Percentiles rank a stretch among this genome's conserved stretches.
Conservation (phyloP, 2,888 invertebrate genomes). For the Rhingia rostrata region DNA sequence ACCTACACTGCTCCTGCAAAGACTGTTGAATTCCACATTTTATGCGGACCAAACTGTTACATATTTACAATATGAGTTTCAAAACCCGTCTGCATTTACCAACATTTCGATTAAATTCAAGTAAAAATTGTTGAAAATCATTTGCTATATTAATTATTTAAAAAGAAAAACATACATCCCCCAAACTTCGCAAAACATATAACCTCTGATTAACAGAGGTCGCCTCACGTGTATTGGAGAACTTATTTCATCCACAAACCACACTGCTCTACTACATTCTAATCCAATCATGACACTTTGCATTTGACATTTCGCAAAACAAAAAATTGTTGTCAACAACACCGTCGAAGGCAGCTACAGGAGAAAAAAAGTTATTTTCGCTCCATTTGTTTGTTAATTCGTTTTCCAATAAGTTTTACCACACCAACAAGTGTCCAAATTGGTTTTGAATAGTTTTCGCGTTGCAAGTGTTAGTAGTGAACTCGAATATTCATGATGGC, state of each 20-base stretch:
- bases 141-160: background rate
- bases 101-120: too few relatives aligned
- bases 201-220: background rate
- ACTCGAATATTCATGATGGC: slow-evolving; percentile 82
- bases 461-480: background rate
- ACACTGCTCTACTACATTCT: slow-evolving; percentile 1
- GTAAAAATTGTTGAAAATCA: too few relatives aligned
- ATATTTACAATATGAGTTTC: too few relatives aligned
- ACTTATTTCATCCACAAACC: slow-evolving; percentile 2
- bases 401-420: background rate
- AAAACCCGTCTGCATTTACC: too few relatives aligned
- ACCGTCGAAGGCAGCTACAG: background rate
- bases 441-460: background rate
- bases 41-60: too few relatives aligned
- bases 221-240: background rate
- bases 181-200: background rate
- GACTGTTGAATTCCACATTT: too few relatives aligned
- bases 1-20: too few relatives aligned
- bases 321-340: slow-evolving; percentile 38
- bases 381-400: background rate
- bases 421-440: background rate
- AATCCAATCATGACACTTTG: slow-evolving; percentile 7
- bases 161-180: background rate
- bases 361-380: background rate
- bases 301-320: slow-evolving; percentile 20